Evolutionary conservation across 2,113 vertebrate genomes (phyloP).

Genomic region (Atherinomorus stipes): DNA sequence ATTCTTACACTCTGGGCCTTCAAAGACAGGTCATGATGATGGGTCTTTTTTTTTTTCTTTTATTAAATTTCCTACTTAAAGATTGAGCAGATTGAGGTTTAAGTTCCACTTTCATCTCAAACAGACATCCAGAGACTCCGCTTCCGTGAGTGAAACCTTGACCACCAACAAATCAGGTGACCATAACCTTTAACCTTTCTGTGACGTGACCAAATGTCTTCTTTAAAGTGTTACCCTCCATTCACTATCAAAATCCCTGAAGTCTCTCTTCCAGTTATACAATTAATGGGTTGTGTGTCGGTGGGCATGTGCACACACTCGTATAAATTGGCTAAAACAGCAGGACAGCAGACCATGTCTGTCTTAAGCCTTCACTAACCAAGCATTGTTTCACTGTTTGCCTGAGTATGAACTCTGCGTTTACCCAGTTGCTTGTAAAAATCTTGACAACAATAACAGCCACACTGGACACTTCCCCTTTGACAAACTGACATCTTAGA

Average conservation of each 20-base stretch:
- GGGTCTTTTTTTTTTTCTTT: background rate
- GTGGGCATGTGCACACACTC: conserved; percentile 26
- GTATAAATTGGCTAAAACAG: conserved; percentile 36
- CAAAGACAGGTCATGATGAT: too few species aligned
- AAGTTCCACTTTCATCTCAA: background rate
- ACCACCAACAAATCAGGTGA: background rate
- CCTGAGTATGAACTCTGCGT: conserved; percentile 36
- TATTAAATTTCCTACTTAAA: background rate
- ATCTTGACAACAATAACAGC: conserved; percentile 59
- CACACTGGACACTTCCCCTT: conserved; percentile 76
- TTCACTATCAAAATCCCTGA: background rate
- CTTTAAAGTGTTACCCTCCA: background rate
- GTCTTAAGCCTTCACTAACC: conserved; percentile 62
- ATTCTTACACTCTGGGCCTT: too few species aligned
- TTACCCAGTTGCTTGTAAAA: conserved; percentile 54
- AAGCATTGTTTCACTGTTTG: conserved; percentile 78
- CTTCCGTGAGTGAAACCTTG: background rate
- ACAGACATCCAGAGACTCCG: background rate
- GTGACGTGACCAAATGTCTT: background rate
- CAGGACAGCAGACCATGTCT: conserved; percentile 25
- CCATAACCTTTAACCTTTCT: background rate
- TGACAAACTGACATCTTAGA: conserved; percentile 73
- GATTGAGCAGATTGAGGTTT: background rate
- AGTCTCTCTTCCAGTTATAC: background rate
- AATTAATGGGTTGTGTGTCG: background rate